Evolutionary conservation across 1,140 invertebrate species (phyloP), one percentile per base, ranked within the genome.

Genomic region (Pomacea maculata): DNA sequence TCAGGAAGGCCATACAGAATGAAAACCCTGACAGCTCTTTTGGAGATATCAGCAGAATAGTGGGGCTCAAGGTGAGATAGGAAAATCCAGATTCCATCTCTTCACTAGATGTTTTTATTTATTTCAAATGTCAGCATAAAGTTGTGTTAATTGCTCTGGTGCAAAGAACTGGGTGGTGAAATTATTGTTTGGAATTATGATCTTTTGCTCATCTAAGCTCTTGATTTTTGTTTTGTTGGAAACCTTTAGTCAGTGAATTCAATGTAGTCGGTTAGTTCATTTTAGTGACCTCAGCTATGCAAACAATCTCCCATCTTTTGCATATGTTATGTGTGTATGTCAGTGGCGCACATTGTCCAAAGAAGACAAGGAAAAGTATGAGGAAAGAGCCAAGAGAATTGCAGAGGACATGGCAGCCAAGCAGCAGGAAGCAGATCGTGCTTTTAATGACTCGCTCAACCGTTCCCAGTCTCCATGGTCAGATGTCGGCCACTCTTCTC

Each of bases 21-120:
- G 95, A 96, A 88, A 98, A 99, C 93, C 98, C 98, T 10, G 97
- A 98, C 82, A 95, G 95, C 75, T 95, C 95, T 45, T 99, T 99
- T 92, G 98, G 98, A 75, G 98, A 99, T 91, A 98, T 99, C 88
- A 98, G 97, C 86, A 95, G 97, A 85, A 95, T 99, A 88, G 97
- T 99, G 87, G 98, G 98, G 82, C 96, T 96, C 88, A 97, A 98
- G 93, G 94, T 95, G 92, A 92, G 86, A 78, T 65, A 29, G 25
- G 11, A 61, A 61, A 61, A 9, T 17, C 15, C 11, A 17, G 11
- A 61, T 11, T 61, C 57, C 15, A 61, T 61, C 15, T 52, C 34
- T 52, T 72, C 8, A 6, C 11, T 45, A 8, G n/a, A 3, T 45
- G 1, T 72, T 7, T 71, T 45, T 6, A 45, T 45, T 45, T 45